Evolutionary conservation across 2,797 vertebrate species (phyloP).

Genomic region (Eidolon dupreanum): DNA sequence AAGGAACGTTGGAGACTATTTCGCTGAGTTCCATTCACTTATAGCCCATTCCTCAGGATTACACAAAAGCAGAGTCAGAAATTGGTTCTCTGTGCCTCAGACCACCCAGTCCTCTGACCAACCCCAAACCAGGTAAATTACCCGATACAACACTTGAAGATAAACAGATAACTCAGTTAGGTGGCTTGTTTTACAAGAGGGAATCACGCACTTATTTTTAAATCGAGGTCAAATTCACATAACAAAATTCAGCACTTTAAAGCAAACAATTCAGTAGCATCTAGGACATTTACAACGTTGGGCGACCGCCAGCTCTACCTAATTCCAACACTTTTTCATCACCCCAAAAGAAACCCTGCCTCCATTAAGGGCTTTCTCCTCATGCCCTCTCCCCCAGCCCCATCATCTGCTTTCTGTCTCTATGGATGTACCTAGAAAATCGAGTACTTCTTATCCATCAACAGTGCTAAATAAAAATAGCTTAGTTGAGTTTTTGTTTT

Average conservation of each 20-base stretch:
- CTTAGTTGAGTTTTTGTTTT: neutral
- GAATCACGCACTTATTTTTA: neutral
- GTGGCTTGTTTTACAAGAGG: neutral
- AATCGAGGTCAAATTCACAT: too few species aligned
- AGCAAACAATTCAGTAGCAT: accelerated
- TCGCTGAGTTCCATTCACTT: neutral
- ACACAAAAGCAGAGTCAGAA: neutral
- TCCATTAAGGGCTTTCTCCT: neutral
- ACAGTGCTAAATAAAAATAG: neutral
- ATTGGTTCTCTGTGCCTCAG: neutral
- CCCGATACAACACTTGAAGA: neutral
- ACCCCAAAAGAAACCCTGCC: neutral
- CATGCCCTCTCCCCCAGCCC: accelerated
- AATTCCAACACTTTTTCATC: neutral
- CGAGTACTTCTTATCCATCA: accelerated
- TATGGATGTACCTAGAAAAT: neutral
- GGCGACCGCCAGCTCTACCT: accelerated
- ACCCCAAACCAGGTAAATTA: neutral
- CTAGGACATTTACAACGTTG: accelerated
- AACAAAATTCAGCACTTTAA: neutral
- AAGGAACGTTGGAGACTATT: accelerated
- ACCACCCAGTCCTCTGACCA: neutral
- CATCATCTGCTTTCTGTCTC: neutral
- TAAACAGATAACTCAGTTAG: too few species aligned
- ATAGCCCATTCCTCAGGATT: accelerated